phyloP scores from a whole-genome alignment of 2,113 vertebrate species.

The Gasterosteus aculeatus region DNA sequence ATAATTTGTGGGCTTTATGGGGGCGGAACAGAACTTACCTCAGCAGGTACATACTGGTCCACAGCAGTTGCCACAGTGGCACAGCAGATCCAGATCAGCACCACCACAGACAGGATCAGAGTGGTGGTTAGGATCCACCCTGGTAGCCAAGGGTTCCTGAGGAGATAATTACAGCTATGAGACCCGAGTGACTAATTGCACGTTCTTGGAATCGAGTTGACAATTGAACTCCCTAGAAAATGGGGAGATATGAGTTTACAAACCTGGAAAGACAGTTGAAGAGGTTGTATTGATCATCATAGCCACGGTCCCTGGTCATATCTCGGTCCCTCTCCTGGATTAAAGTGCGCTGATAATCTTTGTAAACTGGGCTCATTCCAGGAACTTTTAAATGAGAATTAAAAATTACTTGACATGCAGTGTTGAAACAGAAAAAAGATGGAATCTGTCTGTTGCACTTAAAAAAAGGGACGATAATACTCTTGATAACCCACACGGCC shows the following conservation, averaged over 20 bases:
- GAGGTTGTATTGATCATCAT: constrained; percentile 83
- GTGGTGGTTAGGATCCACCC: constrained; percentile 96
- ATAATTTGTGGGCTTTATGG: background rate
- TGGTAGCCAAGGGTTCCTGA: constrained; percentile 89
- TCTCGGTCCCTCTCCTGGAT: constrained; percentile 80
- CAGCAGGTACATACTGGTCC: constrained; percentile 93
- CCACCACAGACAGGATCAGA: constrained; percentile 90
- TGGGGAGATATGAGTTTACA: background rate
- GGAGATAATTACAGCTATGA: background rate
- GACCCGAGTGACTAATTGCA: background rate
- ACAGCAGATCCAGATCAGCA: constrained; percentile 98
- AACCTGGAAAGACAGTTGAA: constrained; percentile 90
- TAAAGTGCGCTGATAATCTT: constrained; percentile 76
- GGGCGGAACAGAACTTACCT: constrained; percentile 78
- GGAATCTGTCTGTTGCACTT: background rate
- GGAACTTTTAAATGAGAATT: constrained; percentile 48
- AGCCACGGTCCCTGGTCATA: constrained; percentile 59
- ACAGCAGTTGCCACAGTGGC: constrained; percentile 96
- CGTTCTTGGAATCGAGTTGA: background rate
- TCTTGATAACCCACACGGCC: background rate
- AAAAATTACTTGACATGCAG: background rate
- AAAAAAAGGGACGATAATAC: background rate
- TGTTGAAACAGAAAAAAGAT: background rate
- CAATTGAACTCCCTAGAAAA: background rate
- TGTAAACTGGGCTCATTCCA: constrained; percentile 73